Percentiles rank a stretch among this genome's conserved stretches.
Evolutionary conservation across 2,113 vertebrate species (phyloP).

Genomic region (Paraplagusia blochii): DNA sequence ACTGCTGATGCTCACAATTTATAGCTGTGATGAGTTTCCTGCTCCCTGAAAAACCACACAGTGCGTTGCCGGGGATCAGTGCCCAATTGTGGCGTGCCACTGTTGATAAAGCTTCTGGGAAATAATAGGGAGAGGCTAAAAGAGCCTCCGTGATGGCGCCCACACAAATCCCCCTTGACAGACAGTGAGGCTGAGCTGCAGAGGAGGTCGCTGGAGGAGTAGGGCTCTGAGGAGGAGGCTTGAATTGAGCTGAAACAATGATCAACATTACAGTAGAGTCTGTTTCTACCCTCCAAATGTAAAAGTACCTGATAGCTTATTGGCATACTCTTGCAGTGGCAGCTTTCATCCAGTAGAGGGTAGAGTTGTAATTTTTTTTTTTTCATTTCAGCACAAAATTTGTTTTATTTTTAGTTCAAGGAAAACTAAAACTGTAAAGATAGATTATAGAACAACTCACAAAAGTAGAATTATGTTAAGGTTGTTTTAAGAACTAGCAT

Average conservation of each 20-base stretch:
- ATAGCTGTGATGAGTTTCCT: conserved; percentile 66
- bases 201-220: not conserved
- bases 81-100: conserved; percentile 46
- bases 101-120: conserved; percentile 57
- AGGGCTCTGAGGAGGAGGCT: conserved; percentile 1
- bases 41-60: conserved; percentile 62
- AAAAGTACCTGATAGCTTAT: too few relatives aligned
- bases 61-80: conserved; percentile 49
- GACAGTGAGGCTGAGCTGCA: conserved; percentile 3
- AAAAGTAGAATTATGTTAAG: too few relatives aligned
- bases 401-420: too few relatives aligned
- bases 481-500: too few relatives aligned
- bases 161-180: conserved; percentile 13
- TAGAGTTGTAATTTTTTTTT: too few relatives aligned
- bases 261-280: not conserved
- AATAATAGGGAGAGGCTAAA: conserved; percentile 26
- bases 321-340: too few relatives aligned
- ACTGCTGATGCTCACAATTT: conserved; percentile 74
- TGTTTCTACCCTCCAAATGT: too few relatives aligned
- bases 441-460: too few relatives aligned
- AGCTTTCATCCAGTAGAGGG: too few relatives aligned
- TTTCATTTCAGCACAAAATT: too few relatives aligned
- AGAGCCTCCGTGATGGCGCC: conserved; percentile 11
- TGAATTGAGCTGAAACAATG: conserved; percentile 10
- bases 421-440: too few relatives aligned